These are phyloP conservation scores for Acanthopleura granulata DNA, from an alignment of 2,888 invertebrate genomes.

Conservation along the genomic window DNA sequence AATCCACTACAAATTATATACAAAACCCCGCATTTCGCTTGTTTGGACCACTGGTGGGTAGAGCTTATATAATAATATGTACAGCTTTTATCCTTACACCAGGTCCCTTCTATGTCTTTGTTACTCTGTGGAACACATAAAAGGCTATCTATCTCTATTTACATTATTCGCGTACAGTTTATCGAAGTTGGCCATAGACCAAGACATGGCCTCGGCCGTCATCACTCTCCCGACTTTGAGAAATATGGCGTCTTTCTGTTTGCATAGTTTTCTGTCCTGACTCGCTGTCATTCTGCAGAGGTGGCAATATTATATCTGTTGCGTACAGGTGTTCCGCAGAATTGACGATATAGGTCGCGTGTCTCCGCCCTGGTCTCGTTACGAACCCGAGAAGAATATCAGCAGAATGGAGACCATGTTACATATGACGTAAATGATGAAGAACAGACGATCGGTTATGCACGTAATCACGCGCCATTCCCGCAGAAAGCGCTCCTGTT, in stretches of 20 bases:
- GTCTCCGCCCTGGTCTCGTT: not conserved
- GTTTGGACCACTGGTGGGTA: not conserved
- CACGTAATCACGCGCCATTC: slow-evolving; percentile 9
- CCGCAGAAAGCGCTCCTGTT: not conserved
- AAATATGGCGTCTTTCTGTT: slow-evolving; percentile 7
- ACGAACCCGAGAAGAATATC: slow-evolving; percentile 12
- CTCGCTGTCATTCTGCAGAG: not conserved
- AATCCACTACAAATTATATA: not conserved
- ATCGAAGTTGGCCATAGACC: no score
- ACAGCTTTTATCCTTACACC: not conserved
- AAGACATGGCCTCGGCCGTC: no score
- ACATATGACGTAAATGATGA: not conserved
- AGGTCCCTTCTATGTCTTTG: not conserved
- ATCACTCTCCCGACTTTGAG: no score
- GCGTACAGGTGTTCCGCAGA: not conserved
- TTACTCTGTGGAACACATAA: no score
- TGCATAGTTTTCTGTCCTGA: slow-evolving; percentile 12
- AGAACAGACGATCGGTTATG: slow-evolving; percentile 10
- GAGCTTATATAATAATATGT: not conserved
- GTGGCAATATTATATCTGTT: no score
- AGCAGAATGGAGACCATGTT: not conserved
- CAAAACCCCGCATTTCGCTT: slow-evolving; percentile 10
- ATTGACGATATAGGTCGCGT: not conserved
- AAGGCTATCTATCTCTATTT: no score
- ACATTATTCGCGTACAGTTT: no score